phyloP scores from a whole-genome alignment of 2,888 invertebrate species.

The Spisula solida region DNA sequence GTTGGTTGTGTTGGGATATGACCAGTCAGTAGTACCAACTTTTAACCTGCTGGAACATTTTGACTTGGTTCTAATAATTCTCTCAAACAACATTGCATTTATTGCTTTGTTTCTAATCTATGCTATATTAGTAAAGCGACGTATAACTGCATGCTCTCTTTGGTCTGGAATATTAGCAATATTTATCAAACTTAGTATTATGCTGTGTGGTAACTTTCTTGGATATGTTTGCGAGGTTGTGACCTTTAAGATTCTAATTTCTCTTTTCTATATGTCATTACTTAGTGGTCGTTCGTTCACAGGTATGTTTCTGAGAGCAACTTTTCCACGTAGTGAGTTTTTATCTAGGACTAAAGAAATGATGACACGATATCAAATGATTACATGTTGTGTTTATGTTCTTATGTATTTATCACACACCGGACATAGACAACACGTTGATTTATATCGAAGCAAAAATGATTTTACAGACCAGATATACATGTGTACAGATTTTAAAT shows the following conservation, averaged over 20 bases:
- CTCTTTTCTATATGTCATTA: too few species aligned
- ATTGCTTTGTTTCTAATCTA: too few species aligned
- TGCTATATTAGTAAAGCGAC: too few species aligned
- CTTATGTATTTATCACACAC: background rate
- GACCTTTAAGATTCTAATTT: too few species aligned
- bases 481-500: background rate
- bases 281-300: too few species aligned
- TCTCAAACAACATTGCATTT: too few species aligned
- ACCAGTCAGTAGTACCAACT: background rate
- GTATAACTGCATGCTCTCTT: too few species aligned
- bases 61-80: background rate
- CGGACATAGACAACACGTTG: background rate
- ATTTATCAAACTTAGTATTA: too few species aligned
- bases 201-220: too few species aligned
- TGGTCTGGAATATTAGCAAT: too few species aligned
- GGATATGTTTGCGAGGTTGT: too few species aligned
- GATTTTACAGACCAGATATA: background rate
- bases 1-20: background rate
- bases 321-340: background rate
- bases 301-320: background rate
- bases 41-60: too few species aligned
- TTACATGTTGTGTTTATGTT: background rate
- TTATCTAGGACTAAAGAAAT: background rate
- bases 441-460: background rate
- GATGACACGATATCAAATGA: background rate